These are phyloP conservation scores for Melikaiella ostensackeni DNA, from an alignment of 2,888 invertebrate genomes.

Conservation along the genomic window DNA sequence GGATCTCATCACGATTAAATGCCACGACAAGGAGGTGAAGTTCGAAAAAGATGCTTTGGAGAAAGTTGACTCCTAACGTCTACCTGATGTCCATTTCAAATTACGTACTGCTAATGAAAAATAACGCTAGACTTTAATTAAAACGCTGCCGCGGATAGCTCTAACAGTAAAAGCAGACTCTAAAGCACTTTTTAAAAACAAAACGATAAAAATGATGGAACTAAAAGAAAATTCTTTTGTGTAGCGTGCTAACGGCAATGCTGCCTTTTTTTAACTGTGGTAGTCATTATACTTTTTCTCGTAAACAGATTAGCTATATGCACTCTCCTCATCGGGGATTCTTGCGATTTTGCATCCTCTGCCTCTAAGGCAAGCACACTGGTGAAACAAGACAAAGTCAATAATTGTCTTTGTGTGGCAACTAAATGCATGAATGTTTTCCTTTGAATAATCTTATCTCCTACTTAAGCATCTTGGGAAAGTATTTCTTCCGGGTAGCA, in stretches of 20 bases:
- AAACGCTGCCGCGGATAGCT: slow-evolving; percentile 50
- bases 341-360: slow-evolving; percentile 26
- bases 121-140: slow-evolving; percentile 41
- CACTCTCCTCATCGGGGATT: slow-evolving; percentile 15
- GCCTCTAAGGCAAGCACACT: slow-evolving; percentile 37
- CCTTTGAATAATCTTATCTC: slow-evolving; percentile 16
- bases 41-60: slow-evolving; percentile 41
- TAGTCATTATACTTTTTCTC: slow-evolving; percentile 31
- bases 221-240: slow-evolving; percentile 56
- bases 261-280: slow-evolving; percentile 38
- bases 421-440: slow-evolving; percentile 22
- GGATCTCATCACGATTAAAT: slow-evolving; percentile 20
- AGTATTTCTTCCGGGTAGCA: slow-evolving; percentile 23
- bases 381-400: slow-evolving; percentile 38
- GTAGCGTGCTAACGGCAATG: slow-evolving; percentile 54
- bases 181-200: slow-evolving; percentile 49
- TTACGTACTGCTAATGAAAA: slow-evolving; percentile 55
- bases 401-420: slow-evolving; percentile 15
- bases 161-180: slow-evolving; percentile 45
- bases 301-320: slow-evolving; percentile 23
- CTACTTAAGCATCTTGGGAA: slow-evolving; percentile 14
- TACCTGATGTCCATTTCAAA: slow-evolving; percentile 55
- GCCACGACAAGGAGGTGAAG: slow-evolving; percentile 10
- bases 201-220: slow-evolving; percentile 54
- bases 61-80: slow-evolving; percentile 51